A percentile compares a stretch with the other conserved stretches of the same genome.
Evolutionary conservation across 1,140 invertebrate species (phyloP).

Genomic region (Drosophila obscura): DNA sequence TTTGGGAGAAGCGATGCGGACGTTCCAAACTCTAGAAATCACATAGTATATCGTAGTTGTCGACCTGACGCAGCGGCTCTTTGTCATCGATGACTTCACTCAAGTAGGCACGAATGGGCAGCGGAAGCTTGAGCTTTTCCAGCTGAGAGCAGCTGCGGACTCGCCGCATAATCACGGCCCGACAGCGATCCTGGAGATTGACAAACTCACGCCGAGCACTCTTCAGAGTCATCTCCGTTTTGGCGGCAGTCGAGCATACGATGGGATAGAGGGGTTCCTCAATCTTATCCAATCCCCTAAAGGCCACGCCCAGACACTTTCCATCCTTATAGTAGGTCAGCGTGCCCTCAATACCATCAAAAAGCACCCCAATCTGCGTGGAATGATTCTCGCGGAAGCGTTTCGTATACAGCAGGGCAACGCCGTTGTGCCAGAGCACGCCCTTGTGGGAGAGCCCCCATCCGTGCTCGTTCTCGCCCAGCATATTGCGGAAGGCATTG

Average conservation of each 20-base stretch:
- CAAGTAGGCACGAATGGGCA: slow-evolving; percentile 84
- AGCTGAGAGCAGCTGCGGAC: slow-evolving; percentile 83
- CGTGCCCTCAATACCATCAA: slow-evolving; percentile 88
- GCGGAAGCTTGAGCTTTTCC: slow-evolving; percentile 84
- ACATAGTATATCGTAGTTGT: slow-evolving; percentile 81
- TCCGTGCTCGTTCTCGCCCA: slow-evolving; percentile 89
- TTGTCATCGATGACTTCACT: slow-evolving; percentile 83
- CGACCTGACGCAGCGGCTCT: slow-evolving; percentile 73
- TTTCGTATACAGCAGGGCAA: slow-evolving; percentile 86
- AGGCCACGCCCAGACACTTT: slow-evolving; percentile 86
- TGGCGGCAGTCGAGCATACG: slow-evolving; percentile 90
- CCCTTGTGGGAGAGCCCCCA: slow-evolving; percentile 92
- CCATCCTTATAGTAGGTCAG: slow-evolving; percentile 91
- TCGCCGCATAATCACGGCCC: slow-evolving; percentile 85
- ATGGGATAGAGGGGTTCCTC: slow-evolving; percentile 88
- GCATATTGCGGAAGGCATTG: slow-evolving; percentile 88
- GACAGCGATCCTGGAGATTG: slow-evolving; percentile 88
- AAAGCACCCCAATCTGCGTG: slow-evolving; percentile 88
- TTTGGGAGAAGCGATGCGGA: neutral
- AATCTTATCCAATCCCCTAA: slow-evolving; percentile 85
- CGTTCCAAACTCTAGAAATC: slow-evolving; percentile 64
- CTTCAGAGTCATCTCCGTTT: slow-evolving; percentile 89
- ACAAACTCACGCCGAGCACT: slow-evolving; percentile 86
- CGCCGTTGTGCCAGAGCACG: slow-evolving; percentile 88
- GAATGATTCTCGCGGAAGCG: slow-evolving; percentile 89